Evolutionary conservation across 2,113 vertebrate species (phyloP), one percentile per base, ranked within the genome.

Genomic region (Festucalex cinctus): DNA sequence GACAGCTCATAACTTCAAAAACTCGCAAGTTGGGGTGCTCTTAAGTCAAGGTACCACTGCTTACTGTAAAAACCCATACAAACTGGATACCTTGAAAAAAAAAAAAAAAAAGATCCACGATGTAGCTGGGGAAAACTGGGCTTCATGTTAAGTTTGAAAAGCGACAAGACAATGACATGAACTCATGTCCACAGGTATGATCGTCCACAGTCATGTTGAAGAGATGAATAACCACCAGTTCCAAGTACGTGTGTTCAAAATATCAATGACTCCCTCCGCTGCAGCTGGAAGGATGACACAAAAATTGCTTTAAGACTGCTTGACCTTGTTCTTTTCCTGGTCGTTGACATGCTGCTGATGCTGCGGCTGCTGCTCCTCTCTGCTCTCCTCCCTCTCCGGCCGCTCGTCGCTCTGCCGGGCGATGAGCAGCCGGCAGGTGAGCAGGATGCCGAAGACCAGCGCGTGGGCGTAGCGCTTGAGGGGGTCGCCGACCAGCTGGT

Each of bases 381-480:
- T 80, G 90, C 87, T 92, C 87, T 97, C 92, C 88, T 97, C 85
- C 87, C 94, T 37, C 83, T 93, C 9, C 0, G 88, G 92, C 59
- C 93, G 92, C 12, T 98, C 96, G 44, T 99, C 97, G 0, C 93
- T 93, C 88, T 98, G 96, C 19, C 96, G 95, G 14, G 96, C 93
- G 0, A 99, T 96, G 26, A 99, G 92, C 76, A 99, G 91, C 35
- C 97, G 96, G 68, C 97, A 98, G 66, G 96, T 98, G 17, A 99
- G 95, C 73, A 99, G 91, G 85, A 99, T 99, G 26, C 97, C 97
- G 54, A 99, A 99, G 76, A 99, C 96, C 14, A 99, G 88, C 54
- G 96, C 96, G 0, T 99, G 97, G 73, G 97, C 97, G 0, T 99
- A 99, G 14, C 96, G 95, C 80, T 98, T 98, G 68, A 99, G 93